phyloP scores from a whole-genome alignment of 2,113 vertebrate genomes.

The Gavia stellata region DNA sequence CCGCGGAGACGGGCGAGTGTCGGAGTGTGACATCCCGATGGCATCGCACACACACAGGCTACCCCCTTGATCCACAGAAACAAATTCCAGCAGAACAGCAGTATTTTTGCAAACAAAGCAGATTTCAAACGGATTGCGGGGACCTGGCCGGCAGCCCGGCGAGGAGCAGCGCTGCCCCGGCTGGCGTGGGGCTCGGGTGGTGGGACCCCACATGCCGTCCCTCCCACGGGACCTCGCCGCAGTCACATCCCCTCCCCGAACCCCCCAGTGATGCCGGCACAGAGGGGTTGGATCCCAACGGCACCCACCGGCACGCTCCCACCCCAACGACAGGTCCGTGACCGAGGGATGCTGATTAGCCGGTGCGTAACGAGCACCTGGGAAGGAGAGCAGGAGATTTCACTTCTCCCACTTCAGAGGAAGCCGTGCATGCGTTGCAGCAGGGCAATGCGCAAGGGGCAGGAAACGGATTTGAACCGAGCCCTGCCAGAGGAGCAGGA shows the following conservation, averaged over 20 bases:
- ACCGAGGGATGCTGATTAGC: background rate
- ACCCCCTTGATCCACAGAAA: background rate
- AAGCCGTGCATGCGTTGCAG: rapidly evolving
- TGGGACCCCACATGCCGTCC: background rate
- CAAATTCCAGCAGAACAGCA: background rate
- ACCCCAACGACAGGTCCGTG: rapidly evolving
- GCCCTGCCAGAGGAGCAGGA: background rate
- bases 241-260: background rate
- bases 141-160: background rate
- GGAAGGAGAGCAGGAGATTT: background rate
- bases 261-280: background rate
- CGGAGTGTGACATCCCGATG: rapidly evolving
- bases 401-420: background rate
- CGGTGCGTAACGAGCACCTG: rapidly evolving
- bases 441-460: background rate
- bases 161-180: background rate
- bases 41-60: rapidly evolving
- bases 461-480: rapidly evolving
- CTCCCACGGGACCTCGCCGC: rapidly evolving
- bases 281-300: background rate
- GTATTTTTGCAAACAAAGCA: background rate
- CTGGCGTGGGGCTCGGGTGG: rapidly evolving
- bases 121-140: background rate
- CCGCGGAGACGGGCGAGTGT: rapidly evolving
- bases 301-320: rapidly evolving